Evolutionary conservation across 2,797 vertebrate species (phyloP).

Genomic region (Cheirogaleus major): DNA sequence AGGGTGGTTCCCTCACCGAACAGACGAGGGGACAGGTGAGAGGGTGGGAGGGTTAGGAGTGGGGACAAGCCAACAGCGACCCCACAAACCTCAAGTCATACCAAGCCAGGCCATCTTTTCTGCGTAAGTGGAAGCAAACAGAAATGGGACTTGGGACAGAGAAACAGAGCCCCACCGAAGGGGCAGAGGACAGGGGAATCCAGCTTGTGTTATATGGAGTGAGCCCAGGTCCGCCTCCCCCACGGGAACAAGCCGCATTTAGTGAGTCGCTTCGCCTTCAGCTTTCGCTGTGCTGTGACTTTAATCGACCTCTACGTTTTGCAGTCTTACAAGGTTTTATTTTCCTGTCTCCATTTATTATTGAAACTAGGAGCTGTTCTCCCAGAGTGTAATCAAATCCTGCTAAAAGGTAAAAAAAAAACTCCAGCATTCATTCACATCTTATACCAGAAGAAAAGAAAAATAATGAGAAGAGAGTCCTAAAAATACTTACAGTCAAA

Average conservation of each 20-base stretch:
- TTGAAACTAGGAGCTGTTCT: slow-evolving; percentile 17
- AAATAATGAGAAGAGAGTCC: not conserved
- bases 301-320: not conserved
- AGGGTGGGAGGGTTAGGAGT: not conserved
- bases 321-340: not conserved
- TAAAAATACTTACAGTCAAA: slow-evolving; percentile 34
- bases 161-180: not conserved
- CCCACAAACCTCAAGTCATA: not conserved
- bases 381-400: slow-evolving; percentile 46
- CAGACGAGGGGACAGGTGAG: not conserved
- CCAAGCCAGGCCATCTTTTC: not conserved
- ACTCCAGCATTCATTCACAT: slow-evolving; percentile 38
- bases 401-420: not conserved
- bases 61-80: not conserved
- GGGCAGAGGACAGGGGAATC: not conserved
- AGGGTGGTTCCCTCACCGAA: not conserved
- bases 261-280: not conserved
- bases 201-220: not conserved
- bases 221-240: not conserved
- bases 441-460: not conserved
- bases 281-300: not conserved
- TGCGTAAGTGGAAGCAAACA: not conserved
- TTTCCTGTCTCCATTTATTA: slow-evolving; percentile 36
- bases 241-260: not conserved
- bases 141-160: not conserved